phyloP scores from a whole-genome alignment of 2,113 vertebrate genomes.

The Speoplatyrhinus poulsoni region DNA sequence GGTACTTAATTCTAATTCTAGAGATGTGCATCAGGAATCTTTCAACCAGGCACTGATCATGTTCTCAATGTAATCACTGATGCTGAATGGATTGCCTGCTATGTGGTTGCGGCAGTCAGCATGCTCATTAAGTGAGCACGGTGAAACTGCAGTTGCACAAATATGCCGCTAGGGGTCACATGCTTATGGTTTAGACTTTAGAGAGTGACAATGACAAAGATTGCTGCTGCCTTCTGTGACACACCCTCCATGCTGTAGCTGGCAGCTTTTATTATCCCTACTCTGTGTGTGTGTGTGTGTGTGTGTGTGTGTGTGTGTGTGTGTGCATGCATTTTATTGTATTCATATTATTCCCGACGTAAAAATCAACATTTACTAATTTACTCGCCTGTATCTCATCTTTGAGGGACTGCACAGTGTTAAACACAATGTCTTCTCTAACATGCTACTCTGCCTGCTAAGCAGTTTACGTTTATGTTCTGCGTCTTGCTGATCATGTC shows the following conservation, averaged over 20 bases:
- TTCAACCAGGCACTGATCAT: background rate
- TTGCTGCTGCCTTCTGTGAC: constrained; percentile 30
- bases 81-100: constrained; percentile 23
- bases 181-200: background rate
- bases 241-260: constrained; percentile 47
- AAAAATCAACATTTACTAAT: constrained; percentile 8
- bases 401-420: constrained; percentile 3
- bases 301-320: constrained; percentile 4
- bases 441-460: constrained; percentile 34
- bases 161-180: constrained; percentile 63
- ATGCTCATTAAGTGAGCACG: background rate
- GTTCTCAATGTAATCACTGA: constrained; percentile 7
- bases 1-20: background rate
- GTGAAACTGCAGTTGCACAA: constrained; percentile 43
- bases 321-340: background rate
- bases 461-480: constrained; percentile 1
- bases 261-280: background rate
- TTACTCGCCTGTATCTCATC: constrained; percentile 47
- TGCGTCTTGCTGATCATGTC: too few species aligned
- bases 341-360: constrained; percentile 15
- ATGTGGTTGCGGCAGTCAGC: constrained; percentile 1
- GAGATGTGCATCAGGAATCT: background rate
- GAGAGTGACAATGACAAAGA: constrained; percentile 12
- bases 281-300: constrained; percentile 1
- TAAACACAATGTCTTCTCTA: constrained; percentile 32